phyloP scores from a whole-genome alignment of 1,140 invertebrate species.

The Brachionus angularis region DNA sequence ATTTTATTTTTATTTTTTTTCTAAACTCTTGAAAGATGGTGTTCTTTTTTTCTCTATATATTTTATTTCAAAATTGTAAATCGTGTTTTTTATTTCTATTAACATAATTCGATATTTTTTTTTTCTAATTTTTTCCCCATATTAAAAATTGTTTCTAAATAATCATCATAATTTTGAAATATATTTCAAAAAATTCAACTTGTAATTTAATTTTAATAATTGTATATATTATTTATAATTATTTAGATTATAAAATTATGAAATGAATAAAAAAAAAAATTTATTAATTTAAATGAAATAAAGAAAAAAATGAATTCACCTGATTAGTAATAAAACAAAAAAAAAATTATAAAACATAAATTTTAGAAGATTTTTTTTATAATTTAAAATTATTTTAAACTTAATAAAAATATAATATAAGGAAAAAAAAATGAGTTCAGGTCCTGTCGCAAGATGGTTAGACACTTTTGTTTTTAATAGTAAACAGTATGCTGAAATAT shows the following conservation, averaged over 20 bases:
- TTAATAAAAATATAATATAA: neutral
- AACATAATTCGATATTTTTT: no score
- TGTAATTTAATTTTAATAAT: no score
- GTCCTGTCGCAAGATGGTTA: slow-evolving; percentile 32
- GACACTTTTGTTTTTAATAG: slow-evolving; percentile 37
- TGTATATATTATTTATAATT: no score
- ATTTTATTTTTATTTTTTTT: no score
- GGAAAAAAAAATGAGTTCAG: slow-evolving; percentile 25
- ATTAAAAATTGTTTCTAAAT: no score
- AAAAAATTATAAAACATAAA: neutral
- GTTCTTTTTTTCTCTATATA: no score
- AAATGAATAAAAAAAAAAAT: neutral
- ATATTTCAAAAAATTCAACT: no score
- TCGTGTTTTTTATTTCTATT: no score
- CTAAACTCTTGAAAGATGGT: no score
- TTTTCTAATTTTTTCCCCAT: no score
- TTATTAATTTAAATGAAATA: neutral
- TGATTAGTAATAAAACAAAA: neutral
- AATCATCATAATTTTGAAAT: no score
- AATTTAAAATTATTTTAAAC: neutral
- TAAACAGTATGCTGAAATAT: slow-evolving; percentile 38
- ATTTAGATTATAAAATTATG: slow-evolving; percentile 29
- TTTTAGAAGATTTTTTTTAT: neutral
- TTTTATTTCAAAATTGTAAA: no score
- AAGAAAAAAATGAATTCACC: slow-evolving; percentile 26